Evolutionary conservation across 2,113 vertebrate genomes (phyloP), one percentile per base, ranked within the genome.

Genomic region (Gnathonemus longibarbis): DNA sequence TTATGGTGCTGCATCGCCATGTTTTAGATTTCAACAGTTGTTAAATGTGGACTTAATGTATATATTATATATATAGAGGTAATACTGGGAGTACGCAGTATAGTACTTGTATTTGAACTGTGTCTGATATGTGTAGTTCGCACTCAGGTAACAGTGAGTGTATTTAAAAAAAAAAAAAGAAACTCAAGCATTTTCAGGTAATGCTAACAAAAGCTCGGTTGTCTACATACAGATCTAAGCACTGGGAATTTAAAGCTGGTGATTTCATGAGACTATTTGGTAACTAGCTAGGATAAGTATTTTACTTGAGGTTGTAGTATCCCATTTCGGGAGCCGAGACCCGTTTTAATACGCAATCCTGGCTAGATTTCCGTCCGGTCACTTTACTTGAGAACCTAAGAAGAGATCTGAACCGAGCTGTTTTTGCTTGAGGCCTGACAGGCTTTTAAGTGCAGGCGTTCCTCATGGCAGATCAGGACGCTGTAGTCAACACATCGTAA

Each of bases 401-500:
- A 27, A 24, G 21, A n/a, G 83, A 48, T 8, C 83, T 49, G 83
- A 46, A 85, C n/a, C 21, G 24, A 85, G n/a, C 83, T 27, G 86
- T 87, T 11, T 56, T 58, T 87, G 27, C 27, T 35, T 17, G 50
- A 87, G 86, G 86, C 50, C 50, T 87, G 86, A 87, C 31, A 27
- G 50, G 74, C 13, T 87, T 35, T 39, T 53, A 91, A 92, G 94
- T 92, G 92, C 10, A 52, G 49, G 89, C 88, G 90, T 90, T 91
- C 92, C 90, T 90, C 8, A 13, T 70, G 62, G 62, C 62, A 70
- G 9, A 31, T 27, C n/a, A 11, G 11, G 62, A 70, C 62, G 74
- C 35, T 80, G 31, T 19, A 42, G 35, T 80, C 74, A 39, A 15
- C 35, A 15, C 74, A 42, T 19, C 35, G 9, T 15, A 39, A 39